Evolutionary conservation across 92 coral and sea anemone species (phyloP), one percentile per base, ranked within the genome.

Genomic region (Phenganax stokvisi): DNA sequence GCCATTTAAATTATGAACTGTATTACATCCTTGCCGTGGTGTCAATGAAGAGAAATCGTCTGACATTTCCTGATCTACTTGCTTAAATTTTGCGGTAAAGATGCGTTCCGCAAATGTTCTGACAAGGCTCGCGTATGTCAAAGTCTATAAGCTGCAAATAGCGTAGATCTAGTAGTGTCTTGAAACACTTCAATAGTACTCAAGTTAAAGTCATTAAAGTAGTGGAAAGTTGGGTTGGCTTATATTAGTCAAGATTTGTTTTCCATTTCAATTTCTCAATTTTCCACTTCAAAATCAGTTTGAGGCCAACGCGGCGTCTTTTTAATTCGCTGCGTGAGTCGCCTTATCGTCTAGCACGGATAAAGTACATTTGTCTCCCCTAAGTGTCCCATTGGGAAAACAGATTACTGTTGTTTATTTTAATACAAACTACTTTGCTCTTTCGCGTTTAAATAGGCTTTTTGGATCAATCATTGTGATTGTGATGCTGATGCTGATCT

Each of bases 301-400:
- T 16, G 80, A 31, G 64, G 63, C 80, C 80, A 54, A 76, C 81
- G 81, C 81, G 81, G 81, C 31, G 55, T 76, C 81, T 76, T 76
- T 76, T 60, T 54, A 56, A 75, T 55, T 56, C 80, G 59, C 64
- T 37, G 73, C 80, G 63, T 54, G 80, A 75, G 80, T 56, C 63
- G 80, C 63, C 63, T 75, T 16, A 58, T 56, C 70, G 81, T 76
- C 81, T 76, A 64, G 81, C 81, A 44, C 56, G 70, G 31, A 10
- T 57, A 17, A 57, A 47, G 81, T 64, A 27, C 31, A 54, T 56
- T 55, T 75, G 56, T 76, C 63, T 75, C 63, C 80, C 52, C 80
- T 3, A 15, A 75, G 80, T 76, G 54, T 76, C 69, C 81, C 81
- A 76, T 57, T 10, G 81, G 56, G 81, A 57, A 52, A 76, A 56